Percentiles rank a stretch among this genome's conserved stretches.
These are phyloP conservation scores for Pluvialis apricaria DNA, from an alignment of 2,113 vertebrate species.

Conservation along the genomic window DNA sequence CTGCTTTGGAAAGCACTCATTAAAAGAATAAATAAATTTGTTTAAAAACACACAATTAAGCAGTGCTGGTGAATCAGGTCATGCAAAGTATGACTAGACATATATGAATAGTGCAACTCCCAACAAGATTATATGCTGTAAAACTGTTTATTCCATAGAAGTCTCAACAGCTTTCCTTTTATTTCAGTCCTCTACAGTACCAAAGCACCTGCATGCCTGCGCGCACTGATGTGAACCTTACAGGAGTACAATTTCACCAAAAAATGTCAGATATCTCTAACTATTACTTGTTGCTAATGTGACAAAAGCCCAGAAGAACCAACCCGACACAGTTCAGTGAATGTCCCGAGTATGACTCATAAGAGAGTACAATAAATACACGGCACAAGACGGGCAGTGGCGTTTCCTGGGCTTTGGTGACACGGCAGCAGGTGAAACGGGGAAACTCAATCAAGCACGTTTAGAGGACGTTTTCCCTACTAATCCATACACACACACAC, in stretches of 20 bases:
- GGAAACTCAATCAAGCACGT: neutral
- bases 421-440: neutral
- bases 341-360: rapidly evolving
- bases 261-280: neutral
- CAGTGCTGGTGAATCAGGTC: neutral
- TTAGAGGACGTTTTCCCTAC: neutral
- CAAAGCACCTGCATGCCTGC: rapidly evolving
- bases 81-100: neutral
- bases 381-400: rapidly evolving
- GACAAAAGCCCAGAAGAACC: neutral
- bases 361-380: neutral
- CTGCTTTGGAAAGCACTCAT: neutral
- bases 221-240: rapidly evolving
- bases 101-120: neutral
- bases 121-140: neutral
- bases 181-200: neutral
- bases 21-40: neutral
- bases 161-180: neutral
- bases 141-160: neutral
- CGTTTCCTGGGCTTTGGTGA: neutral
- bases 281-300: rapidly evolving
- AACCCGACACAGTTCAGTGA: neutral
- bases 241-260: neutral
- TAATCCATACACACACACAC: rapidly evolving
- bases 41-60: neutral